Evolutionary conservation across 35 echinoderm and acorn worm genomes (phyloP).

Genomic region (Stichopus chloronotus): DNA sequence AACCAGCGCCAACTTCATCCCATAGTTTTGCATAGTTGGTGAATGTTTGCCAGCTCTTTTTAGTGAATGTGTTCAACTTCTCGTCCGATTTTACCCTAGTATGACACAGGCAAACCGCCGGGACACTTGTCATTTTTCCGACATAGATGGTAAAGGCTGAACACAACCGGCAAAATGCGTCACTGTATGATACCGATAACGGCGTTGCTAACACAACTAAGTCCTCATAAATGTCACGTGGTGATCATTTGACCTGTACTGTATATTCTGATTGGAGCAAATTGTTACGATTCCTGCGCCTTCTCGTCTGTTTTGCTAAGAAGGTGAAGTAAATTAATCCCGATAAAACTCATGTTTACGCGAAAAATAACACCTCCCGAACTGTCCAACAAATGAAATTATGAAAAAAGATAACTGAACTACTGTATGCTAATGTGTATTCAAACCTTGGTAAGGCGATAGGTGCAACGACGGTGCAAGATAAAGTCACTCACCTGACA

Average conservation of each 20-base stretch:
- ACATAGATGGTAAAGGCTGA: no score
- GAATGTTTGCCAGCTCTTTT: not conserved
- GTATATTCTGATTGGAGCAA: not conserved
- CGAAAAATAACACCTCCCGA: constrained; percentile 17
- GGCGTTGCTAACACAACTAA: no score
- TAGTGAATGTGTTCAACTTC: no score
- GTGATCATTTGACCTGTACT: not conserved
- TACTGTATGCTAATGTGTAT: not conserved
- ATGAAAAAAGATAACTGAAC: constrained; percentile 1
- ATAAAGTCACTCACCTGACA: not conserved
- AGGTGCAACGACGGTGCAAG: constrained; percentile 30
- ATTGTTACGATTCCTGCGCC: not conserved
- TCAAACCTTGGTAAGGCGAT: constrained; percentile 34
- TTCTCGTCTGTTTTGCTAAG: not conserved
- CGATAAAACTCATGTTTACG: constrained; percentile 30
- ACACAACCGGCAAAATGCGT: no score
- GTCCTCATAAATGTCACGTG: not conserved
- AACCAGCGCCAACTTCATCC: not conserved
- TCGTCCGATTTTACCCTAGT: no score
- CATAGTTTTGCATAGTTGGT: not conserved
- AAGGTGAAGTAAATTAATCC: not conserved
- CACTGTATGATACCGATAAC: no score
- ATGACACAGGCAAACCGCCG: no score
- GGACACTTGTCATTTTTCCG: no score
- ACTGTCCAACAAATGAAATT: not conserved